phyloP scores from a whole-genome alignment of 2,113 vertebrate species.

The Muntiacus muntjak region DNA sequence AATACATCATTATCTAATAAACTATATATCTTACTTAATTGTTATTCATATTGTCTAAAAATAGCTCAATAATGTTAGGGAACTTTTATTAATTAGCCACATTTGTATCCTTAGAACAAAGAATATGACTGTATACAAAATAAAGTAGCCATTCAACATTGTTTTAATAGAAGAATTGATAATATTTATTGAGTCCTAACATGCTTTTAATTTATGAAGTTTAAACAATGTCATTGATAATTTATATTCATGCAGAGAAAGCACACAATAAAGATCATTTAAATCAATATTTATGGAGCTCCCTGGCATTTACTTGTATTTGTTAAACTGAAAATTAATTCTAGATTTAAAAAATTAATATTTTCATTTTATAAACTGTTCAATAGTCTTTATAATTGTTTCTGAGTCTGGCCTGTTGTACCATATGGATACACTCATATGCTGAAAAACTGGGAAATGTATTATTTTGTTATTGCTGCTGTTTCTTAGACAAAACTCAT shows the following conservation, averaged over 20 bases:
- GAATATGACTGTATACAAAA: background rate
- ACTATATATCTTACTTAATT: background rate
- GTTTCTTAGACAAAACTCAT: background rate
- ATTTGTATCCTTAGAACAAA: background rate
- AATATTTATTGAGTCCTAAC: background rate
- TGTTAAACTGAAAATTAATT: slow-evolving; percentile 14
- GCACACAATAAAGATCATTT: background rate
- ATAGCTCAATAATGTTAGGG: background rate
- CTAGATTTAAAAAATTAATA: background rate
- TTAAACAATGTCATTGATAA: background rate
- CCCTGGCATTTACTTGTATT: background rate
- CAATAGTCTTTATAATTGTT: background rate
- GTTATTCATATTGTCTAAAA: background rate
- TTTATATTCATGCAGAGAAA: background rate
- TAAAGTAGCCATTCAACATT: background rate
- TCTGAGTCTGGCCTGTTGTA: background rate
- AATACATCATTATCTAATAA: background rate
- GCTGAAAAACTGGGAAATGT: background rate
- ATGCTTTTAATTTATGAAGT: background rate
- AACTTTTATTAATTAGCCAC: background rate
- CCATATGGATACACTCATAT: background rate
- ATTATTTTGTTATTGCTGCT: background rate
- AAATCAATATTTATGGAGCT: background rate
- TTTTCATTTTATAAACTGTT: background rate
- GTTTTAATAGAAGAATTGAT: background rate